A percentile compares a stretch with the other conserved stretches of the same genome.
These are phyloP conservation scores for Brachyalestes nurse DNA, from an alignment of 2,797 vertebrate species.

Conservation along the genomic window DNA sequence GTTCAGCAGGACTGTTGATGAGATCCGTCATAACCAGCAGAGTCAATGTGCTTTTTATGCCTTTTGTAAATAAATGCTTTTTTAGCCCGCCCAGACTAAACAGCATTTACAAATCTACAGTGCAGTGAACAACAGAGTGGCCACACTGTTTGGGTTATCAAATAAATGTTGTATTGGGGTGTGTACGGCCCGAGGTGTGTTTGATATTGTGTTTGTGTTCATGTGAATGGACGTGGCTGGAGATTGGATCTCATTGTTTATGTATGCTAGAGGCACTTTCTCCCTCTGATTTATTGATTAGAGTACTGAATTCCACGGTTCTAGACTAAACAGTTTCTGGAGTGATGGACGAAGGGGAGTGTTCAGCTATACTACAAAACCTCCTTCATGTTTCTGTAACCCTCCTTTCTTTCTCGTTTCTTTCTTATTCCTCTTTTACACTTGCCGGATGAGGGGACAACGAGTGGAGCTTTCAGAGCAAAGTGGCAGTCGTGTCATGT, in stretches of 20 bases:
- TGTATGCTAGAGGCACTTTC: slow-evolving; percentile 39
- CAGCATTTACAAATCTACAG: slow-evolving; percentile 51
- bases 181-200: slow-evolving; percentile 42
- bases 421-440: too few species aligned
- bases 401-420: too few species aligned
- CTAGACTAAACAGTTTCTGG: slow-evolving; percentile 22
- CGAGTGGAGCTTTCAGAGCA: too few species aligned
- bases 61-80: slow-evolving; percentile 31
- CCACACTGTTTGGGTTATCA: slow-evolving; percentile 60
- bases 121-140: slow-evolving; percentile 7
- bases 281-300: slow-evolving; percentile 36
- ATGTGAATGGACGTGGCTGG: slow-evolving; percentile 33
- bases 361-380: not conserved
- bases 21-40: slow-evolving; percentile 42
- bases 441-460: not conserved
- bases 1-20: not conserved
- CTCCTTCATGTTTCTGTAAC: not conserved
- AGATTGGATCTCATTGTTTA: slow-evolving; percentile 27
- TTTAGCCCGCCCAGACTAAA: slow-evolving; percentile 61
- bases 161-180: slow-evolving; percentile 65
- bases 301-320: not conserved
- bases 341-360: not conserved
- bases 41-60: slow-evolving; percentile 41
- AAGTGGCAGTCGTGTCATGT: not conserved
- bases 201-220: slow-evolving; percentile 62